Base-by-base conservation (phyloP, 2,888 invertebrate species). In the Polyploca ridens region DNA sequence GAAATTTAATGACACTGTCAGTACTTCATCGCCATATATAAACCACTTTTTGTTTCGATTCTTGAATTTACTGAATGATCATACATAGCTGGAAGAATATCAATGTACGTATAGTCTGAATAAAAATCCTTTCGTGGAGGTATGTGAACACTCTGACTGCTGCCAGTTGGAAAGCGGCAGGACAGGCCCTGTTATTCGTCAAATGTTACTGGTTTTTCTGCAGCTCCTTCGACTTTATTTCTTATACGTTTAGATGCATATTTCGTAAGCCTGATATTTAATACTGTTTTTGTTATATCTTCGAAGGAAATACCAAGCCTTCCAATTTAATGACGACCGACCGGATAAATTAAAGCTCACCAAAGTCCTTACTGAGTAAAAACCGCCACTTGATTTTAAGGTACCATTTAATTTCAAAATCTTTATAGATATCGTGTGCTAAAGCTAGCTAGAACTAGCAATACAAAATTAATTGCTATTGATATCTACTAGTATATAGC, bases 221-320 rank as follows among this genome's bases (percentile, higher is more conserved):
- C 64, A 65, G 65, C 67, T 70, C 75, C 67, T 66, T 70, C 79
- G 77, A 86, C 88, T 82, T 84, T 87, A 87, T 81, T 68, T 60
- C 71, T 66, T 72, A 67, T 65, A 69, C 65, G 66, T 77, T 81
- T 81, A 82, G 77, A 79, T 69, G 61, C 69, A 76, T 68, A 75
- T 80, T 75, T 69, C 71, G 69, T 68, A 72, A 66, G 66, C 75
- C 66, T 27, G 19, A 16, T 6, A 64, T 69, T 69, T 69, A 68
- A 77, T 69, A 68, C 66, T 68, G 74, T 90, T 90, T 90, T 91
- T 89, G 82, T 82, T 79, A 71, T 74, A 75, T 81, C 81, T 84
- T 83, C 79, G 74, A 74, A 90, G 88, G 87, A 90, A 90, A 90
- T 91, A 84, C 89, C 86, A 74, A 81, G 85, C 80, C 86, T 85